A percentile compares a stretch with the other conserved stretches of the same genome.
Conservation (phyloP, 2,113 vertebrate species). For the Ptilorrhoa leucosticta region DNA sequence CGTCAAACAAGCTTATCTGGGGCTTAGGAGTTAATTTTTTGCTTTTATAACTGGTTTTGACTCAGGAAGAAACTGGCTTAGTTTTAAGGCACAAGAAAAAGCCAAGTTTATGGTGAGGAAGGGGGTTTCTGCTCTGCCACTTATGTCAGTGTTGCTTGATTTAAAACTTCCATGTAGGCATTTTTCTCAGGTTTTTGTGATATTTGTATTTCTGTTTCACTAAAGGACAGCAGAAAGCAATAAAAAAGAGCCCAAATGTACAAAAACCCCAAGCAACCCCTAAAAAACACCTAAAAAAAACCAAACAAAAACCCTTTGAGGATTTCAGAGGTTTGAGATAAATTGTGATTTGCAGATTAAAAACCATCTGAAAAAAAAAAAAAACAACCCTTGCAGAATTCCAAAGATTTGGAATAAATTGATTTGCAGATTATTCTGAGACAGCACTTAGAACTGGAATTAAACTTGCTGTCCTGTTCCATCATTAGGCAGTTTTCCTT, state of each 20-base stretch:
- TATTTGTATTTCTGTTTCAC: not conserved
- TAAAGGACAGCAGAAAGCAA: not conserved
- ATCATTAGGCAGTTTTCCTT: not conserved
- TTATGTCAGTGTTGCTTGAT: not conserved
- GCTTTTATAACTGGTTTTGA: not conserved
- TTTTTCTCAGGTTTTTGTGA: not conserved
- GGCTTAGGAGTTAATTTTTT: not conserved
- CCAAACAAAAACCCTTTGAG: not conserved
- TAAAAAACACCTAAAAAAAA: not conserved
- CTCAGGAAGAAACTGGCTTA: not conserved
- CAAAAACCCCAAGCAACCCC: rapidly evolving
- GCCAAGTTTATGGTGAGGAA: not conserved
- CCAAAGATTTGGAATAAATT: not conserved
- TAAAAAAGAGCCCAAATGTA: not conserved
- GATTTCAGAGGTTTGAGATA: not conserved
- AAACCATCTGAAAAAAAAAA: too few relatives aligned
- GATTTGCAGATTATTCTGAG: not conserved
- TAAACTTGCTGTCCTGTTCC: not conserved
- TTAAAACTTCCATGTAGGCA: not conserved
- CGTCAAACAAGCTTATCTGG: not conserved
- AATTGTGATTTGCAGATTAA: not conserved
- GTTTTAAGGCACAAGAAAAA: not conserved
- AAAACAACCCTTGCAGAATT: not conserved
- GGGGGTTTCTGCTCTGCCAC: not conserved
- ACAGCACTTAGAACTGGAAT: not conserved